Conservation (phyloP, 2,113 vertebrate genomes). For the Triplophysa siluroides region DNA sequence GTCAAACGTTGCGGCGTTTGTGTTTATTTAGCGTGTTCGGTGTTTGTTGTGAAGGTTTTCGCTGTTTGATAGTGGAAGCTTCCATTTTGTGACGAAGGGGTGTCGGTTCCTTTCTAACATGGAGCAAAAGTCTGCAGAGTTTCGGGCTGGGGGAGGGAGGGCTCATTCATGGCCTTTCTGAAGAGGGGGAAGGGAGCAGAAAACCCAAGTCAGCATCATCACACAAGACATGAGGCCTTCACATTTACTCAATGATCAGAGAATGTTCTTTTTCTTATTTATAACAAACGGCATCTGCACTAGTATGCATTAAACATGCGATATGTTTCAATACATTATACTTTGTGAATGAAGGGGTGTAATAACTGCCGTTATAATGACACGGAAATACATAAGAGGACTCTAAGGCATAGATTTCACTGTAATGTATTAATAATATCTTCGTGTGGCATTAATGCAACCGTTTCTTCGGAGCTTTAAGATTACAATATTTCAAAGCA, state of each 20-base stretch:
- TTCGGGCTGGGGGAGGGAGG: slow-evolving; percentile 87
- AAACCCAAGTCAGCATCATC: slow-evolving; percentile 80
- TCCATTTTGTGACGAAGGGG: slow-evolving; percentile 92
- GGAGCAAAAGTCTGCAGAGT: slow-evolving; percentile 95
- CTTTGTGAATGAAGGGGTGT: no score
- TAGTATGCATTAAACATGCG: no score
- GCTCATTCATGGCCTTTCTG: slow-evolving; percentile 86
- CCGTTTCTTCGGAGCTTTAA: no score
- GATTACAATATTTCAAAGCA: not conserved
- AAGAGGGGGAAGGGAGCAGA: slow-evolving; percentile 66
- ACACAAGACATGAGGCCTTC: slow-evolving; percentile 71
- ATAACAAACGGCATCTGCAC: no score
- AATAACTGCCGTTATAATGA: no score
- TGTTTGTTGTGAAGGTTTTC: slow-evolving; percentile 64
- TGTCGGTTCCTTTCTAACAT: slow-evolving; percentile 81
- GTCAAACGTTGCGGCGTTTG: not conserved
- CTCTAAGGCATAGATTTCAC: not conserved
- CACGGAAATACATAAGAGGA: not conserved
- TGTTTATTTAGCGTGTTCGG: slow-evolving; percentile 24
- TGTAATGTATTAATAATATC: not conserved
- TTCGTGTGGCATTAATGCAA: not conserved
- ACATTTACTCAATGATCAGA: not conserved
- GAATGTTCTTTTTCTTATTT: not conserved
- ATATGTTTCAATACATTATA: no score
- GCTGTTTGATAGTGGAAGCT: slow-evolving; percentile 90